Evolutionary conservation across 2,797 vertebrate species (phyloP).

Genomic region (Huso huso): DNA sequence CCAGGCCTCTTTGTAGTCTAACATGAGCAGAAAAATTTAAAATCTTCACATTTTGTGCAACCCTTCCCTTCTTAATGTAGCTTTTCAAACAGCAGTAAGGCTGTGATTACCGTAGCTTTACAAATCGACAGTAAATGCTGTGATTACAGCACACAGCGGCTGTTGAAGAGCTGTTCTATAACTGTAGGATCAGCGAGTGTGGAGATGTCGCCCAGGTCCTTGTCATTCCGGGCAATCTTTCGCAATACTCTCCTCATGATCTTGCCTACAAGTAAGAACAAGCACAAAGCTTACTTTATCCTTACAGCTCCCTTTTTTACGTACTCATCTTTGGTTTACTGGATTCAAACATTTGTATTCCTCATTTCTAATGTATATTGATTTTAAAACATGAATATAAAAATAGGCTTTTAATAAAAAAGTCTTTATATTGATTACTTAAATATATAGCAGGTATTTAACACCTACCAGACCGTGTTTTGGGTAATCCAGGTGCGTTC

Average conservation of each 20-base stretch:
- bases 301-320: too few species aligned
- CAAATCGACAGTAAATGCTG: too few species aligned
- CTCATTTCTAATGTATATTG: too few species aligned
- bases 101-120: too few species aligned
- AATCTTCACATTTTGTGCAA: too few species aligned
- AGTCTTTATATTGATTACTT: too few species aligned
- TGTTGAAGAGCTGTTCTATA: constrained; percentile 78
- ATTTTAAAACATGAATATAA: too few species aligned
- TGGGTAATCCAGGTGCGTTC: constrained; percentile 83
- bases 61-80: too few species aligned
- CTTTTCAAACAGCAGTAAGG: too few species aligned
- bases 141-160: constrained; percentile 51
- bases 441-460: background rate
- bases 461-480: constrained; percentile 86
- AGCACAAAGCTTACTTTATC: background rate
- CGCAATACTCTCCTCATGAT: constrained; percentile 87
- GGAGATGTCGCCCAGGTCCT: constrained; percentile 80
- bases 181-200: constrained; percentile 81
- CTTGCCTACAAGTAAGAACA: constrained; percentile 66
- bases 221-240: constrained; percentile 84
- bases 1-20: too few species aligned
- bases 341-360: background rate
- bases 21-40: too few species aligned
- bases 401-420: too few species aligned
- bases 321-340: background rate